Conservation (phyloP, 2,113 vertebrate genomes). For the Acrocephalus kingi region DNA sequence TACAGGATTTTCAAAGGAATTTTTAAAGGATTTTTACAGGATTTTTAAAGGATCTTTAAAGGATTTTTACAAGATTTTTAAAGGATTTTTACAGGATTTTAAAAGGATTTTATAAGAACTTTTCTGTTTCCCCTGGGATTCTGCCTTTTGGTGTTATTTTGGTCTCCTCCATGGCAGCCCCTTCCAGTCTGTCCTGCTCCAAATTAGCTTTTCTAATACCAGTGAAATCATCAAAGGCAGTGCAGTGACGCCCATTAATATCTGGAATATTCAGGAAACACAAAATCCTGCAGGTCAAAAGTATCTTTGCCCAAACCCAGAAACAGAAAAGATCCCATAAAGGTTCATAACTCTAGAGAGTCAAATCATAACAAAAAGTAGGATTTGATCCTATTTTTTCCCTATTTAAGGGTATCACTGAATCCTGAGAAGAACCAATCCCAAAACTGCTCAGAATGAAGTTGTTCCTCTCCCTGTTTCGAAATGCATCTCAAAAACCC, state of each 20-base stretch:
- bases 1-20: no score
- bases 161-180: neutral
- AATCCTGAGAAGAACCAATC: neutral
- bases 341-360: neutral
- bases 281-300: neutral
- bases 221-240: neutral
- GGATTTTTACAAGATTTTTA: neutral
- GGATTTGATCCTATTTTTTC: neutral
- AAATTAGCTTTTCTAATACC: neutral
- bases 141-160: neutral
- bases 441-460: neutral
- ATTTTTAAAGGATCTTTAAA: neutral
- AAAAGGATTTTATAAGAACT: neutral
- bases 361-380: neutral
- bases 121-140: neutral
- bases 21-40: no score
- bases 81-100: neutral
- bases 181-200: neutral
- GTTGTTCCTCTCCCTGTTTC: neutral
- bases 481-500: neutral
- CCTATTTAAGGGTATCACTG: neutral
- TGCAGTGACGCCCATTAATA: neutral
- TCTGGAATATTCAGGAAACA: neutral
- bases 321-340: neutral
- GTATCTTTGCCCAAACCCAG: neutral